phyloP scores from a whole-genome alignment of 1,140 invertebrate species.

The Microvelia longipes region DNA sequence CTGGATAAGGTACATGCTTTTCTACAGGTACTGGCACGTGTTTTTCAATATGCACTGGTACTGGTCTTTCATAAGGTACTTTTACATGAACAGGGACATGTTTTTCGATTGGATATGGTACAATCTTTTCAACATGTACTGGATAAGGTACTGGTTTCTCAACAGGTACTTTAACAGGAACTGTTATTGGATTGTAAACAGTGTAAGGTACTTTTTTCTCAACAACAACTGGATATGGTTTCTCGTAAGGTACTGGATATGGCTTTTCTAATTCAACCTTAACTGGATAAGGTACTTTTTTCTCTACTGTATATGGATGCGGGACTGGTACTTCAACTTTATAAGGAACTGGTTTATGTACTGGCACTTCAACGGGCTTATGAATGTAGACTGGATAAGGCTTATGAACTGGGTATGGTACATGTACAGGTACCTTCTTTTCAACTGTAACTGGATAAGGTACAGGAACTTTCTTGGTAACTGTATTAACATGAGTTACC shows the following conservation, averaged over 20 bases:
- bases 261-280: neutral
- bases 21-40: slow-evolving; percentile 45
- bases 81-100: slow-evolving; percentile 46
- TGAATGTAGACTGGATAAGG: slow-evolving; percentile 18
- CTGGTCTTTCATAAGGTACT: slow-evolving; percentile 26
- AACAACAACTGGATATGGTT: slow-evolving; percentile 39
- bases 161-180: slow-evolving; percentile 42
- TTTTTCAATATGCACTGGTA: slow-evolving; percentile 39
- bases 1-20: slow-evolving; percentile 38
- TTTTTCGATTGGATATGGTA: slow-evolving; percentile 45
- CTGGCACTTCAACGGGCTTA: slow-evolving; percentile 14
- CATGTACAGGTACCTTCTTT: slow-evolving; percentile 39
- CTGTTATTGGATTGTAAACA: slow-evolving; percentile 13
- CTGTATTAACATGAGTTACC: neutral
- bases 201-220: slow-evolving; percentile 49
- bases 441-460: slow-evolving; percentile 40
- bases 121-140: slow-evolving; percentile 7
- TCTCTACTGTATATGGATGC: slow-evolving; percentile 25
- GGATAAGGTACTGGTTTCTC: slow-evolving; percentile 37
- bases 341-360: slow-evolving; percentile 32
- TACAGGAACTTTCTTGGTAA: slow-evolving; percentile 15
- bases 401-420: slow-evolving; percentile 24
- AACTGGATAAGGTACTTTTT: slow-evolving; percentile 41
- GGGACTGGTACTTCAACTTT: slow-evolving; percentile 22
- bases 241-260: slow-evolving; percentile 1